Base-by-base conservation (phyloP, 2,888 invertebrate genomes). In the Xylota segnis region DNA sequence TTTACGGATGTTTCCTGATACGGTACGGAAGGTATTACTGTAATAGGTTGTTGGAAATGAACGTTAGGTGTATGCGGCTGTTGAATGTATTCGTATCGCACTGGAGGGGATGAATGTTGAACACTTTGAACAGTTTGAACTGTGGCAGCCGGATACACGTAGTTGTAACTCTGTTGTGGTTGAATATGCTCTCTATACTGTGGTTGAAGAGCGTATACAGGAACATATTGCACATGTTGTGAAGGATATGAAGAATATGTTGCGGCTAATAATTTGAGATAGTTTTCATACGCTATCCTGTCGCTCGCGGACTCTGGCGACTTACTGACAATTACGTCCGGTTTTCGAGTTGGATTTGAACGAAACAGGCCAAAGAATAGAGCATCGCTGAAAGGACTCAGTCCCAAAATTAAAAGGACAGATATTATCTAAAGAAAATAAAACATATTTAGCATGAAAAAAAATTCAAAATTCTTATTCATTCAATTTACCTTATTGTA, bases 311-410 rank as follows among this genome's bases (percentile, higher is more conserved):
- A n/a, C n/a, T 71, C 40, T 10, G 34, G 9, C 7, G 59, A 40
- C 6, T 84, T 47, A 6, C 32, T 54, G 4, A 76, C 65, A 52
- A 75, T 5, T 0, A 45, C 54, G 6, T 84, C 84, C 1, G 84
- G 81, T 27, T 71, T 59, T 50, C 29, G 14, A n/a, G 59, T 59
- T 61, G 56, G 16, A n/a, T 10, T 58, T 0, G 81, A 66, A 4
- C 70, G 40, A n/a, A 84, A 81, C 1, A 84, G 52, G 1, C 84
- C 84, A 56, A 84, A 84, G 34, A 84, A 75, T 7, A 52, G 45
- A 2, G 47, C 81, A 29, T 76, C 40, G 5, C 45, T 50, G 0
- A 66, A 4, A 5, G 43, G 43, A 18, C 58, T 37, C 29, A 71
- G 1, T 9, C 16, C 58, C 23, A 84, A 9, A 1, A 81, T n/a